Percentiles rank a stretch among this genome's conserved stretches.
These are phyloP conservation scores for Hippopotamyrus pictus DNA, from an alignment of 2,797 vertebrate species.

Conservation along the genomic window DNA sequence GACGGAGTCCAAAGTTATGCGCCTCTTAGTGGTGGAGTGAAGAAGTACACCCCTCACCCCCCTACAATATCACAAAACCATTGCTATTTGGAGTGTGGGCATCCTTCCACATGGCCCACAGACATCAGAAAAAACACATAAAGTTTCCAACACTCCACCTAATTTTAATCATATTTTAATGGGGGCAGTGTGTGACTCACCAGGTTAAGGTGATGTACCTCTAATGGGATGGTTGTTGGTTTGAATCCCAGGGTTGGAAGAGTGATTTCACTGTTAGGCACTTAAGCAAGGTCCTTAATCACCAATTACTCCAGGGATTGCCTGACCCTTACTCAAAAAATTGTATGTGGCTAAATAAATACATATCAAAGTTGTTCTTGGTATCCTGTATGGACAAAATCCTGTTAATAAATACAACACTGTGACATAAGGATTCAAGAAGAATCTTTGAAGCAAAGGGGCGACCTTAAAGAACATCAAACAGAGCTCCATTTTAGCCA, in stretches of 20 bases:
- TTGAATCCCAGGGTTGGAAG: neutral
- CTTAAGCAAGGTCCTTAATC: neutral
- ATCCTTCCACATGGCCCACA: neutral
- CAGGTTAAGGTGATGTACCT: neutral
- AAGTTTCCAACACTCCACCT: neutral
- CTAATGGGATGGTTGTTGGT: neutral
- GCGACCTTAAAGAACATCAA: neutral
- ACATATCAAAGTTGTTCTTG: neutral
- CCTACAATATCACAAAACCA: neutral
- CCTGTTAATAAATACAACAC: neutral
- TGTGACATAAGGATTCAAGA: neutral
- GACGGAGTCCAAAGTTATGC: neutral
- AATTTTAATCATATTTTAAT: neutral
- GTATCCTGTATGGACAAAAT: neutral
- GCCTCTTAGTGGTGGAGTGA: neutral
- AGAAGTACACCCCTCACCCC: neutral
- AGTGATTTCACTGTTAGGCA: neutral
- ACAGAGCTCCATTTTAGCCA: neutral
- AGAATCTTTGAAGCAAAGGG: neutral
- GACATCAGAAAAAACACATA: neutral
- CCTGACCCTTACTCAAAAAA: neutral
- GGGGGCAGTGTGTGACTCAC: neutral
- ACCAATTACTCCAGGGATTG: neutral
- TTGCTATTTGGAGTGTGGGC: neutral
- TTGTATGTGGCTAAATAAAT: neutral